Conservation (phyloP, 2,888 invertebrate species). For the Julus scanicus region DNA sequence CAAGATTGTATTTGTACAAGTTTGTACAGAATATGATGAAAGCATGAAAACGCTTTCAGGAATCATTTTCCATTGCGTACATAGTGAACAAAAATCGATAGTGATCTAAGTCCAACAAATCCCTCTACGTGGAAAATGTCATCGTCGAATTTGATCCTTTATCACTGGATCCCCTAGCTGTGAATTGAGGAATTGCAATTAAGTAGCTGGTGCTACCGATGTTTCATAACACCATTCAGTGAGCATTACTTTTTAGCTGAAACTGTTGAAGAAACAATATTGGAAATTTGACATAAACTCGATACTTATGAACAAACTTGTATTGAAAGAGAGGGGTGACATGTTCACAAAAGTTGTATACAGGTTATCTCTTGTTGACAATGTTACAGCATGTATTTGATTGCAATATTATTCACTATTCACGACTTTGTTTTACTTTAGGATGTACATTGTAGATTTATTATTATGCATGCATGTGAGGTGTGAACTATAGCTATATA, state of each 20-base stretch:
- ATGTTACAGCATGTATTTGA: too few species aligned
- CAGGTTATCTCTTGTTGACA: too few species aligned
- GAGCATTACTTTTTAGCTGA: neutral
- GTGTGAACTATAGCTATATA: too few species aligned
- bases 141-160: neutral
- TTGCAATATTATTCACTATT: too few species aligned
- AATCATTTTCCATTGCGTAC: neutral
- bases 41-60: conserved; percentile 26
- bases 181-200: neutral
- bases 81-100: conserved; percentile 8
- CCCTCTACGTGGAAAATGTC: neutral
- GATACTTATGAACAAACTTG: neutral
- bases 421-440: too few species aligned
- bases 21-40: neutral
- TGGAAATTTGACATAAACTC: neutral
- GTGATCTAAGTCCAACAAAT: conserved; percentile 4
- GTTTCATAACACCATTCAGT: neutral
- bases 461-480: too few species aligned
- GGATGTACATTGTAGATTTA: too few species aligned
- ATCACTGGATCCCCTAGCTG: neutral
- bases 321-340: too few species aligned
- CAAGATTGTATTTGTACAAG: neutral
- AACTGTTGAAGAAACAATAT: neutral
- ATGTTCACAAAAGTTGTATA: too few species aligned
- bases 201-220: neutral